Evolutionary conservation across 2,888 invertebrate species (phyloP).

Genomic region (Lepidocyrtinus sp.): DNA sequence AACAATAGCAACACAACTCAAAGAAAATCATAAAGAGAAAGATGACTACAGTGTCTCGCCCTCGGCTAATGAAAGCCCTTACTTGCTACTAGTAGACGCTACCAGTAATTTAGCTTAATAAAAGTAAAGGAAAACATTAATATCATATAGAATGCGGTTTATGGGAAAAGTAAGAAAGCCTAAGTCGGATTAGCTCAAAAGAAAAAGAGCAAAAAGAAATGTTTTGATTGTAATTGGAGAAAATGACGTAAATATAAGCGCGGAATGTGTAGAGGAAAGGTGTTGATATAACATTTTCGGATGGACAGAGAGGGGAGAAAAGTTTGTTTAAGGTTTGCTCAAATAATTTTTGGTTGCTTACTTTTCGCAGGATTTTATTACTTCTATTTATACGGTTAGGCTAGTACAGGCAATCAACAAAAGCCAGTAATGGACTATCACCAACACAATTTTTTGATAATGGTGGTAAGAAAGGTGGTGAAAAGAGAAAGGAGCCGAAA

Average conservation of each 20-base stretch:
- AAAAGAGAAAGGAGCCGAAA: constrained; percentile 24
- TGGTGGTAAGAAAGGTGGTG: not conserved
- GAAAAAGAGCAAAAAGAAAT: constrained; percentile 23
- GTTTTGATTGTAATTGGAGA: constrained; percentile 56
- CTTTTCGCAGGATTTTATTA: constrained; percentile 28
- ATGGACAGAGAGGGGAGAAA: constrained; percentile 14
- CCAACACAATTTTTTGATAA: constrained; percentile 16
- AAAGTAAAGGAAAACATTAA: no score
- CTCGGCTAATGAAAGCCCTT: not conserved
- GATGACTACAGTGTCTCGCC: not conserved
- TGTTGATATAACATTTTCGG: constrained; percentile 36
- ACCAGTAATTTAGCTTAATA: no score
- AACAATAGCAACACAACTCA: constrained; percentile 17
- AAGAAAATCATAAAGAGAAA: no score
- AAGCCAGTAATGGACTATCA: constrained; percentile 35
- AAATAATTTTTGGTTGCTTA: constrained; percentile 22
- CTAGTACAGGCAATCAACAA: constrained; percentile 41
- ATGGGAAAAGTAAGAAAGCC: constrained; percentile 36
- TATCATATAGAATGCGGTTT: no score
- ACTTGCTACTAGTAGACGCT: no score
- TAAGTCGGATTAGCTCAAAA: constrained; percentile 28
- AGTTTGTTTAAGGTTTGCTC: constrained; percentile 33
- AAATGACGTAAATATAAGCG: constrained; percentile 16
- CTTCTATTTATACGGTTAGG: constrained; percentile 2
- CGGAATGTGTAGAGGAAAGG: constrained; percentile 23